Conservation (phyloP, 2,113 vertebrate species). For the Actenoides lindsayi region DNA sequence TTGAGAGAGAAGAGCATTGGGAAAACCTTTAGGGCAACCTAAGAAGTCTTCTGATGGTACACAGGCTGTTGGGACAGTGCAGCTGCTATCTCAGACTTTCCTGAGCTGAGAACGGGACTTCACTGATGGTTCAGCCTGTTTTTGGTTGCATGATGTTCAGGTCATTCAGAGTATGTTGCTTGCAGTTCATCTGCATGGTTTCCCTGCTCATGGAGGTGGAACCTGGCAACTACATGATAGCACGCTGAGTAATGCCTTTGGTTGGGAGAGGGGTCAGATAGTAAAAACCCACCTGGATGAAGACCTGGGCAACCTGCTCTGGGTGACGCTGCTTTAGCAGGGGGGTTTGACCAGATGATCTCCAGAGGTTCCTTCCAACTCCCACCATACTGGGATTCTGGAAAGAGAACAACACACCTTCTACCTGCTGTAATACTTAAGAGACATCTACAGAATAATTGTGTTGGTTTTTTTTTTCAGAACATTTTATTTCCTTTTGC, state of each 20-base stretch:
- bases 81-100: background rate
- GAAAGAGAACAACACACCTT: background rate
- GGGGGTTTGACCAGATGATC: background rate
- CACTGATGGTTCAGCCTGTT: background rate
- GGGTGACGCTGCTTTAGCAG: background rate
- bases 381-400: background rate
- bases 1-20: background rate
- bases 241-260: background rate
- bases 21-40: background rate
- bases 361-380: background rate
- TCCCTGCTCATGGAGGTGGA: background rate
- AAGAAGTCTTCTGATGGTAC: background rate
- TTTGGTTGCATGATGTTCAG: background rate
- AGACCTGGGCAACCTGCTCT: background rate
- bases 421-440: accelerated
- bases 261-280: background rate
- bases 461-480: too few relatives aligned
- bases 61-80: background rate
- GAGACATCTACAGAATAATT: background rate
- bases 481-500: background rate
- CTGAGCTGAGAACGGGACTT: background rate
- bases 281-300: background rate
- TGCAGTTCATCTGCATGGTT: background rate
- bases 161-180: background rate
- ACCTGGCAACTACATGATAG: background rate